phyloP scores from a whole-genome alignment of 2,888 invertebrate genomes.

The Stenodera caucasica region DNA sequence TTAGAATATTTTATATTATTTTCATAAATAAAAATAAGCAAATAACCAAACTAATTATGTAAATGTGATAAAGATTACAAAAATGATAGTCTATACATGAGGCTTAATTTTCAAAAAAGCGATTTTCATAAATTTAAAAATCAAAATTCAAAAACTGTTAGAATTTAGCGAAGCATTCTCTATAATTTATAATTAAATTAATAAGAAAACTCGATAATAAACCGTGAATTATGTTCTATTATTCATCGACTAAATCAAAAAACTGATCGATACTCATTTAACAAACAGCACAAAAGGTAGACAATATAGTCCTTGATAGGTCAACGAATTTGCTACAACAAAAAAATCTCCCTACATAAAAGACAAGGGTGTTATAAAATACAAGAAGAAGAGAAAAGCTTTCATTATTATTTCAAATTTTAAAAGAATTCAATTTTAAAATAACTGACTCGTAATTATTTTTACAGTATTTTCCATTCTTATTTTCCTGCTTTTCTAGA shows the following conservation, averaged over 20 bases:
- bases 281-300: slow-evolving; percentile 18
- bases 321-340: slow-evolving; percentile 7
- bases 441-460: not conserved
- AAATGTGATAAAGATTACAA: no score
- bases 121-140: no score
- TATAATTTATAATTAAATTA: not conserved
- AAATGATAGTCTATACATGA: no score
- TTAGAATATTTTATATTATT: not conserved
- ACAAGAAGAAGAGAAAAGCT: not conserved
- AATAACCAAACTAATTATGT: not conserved
- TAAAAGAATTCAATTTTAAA: not conserved
- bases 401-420: not conserved
- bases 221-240: slow-evolving; percentile 5
- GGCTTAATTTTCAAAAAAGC: no score
- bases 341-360: not conserved
- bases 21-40: not conserved
- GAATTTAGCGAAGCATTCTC: not conserved
- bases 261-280: slow-evolving; percentile 23
- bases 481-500: slow-evolving; percentile 28
- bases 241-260: slow-evolving; percentile 9
- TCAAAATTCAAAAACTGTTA: no score
- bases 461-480: slow-evolving; percentile 16
- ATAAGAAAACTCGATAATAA: not conserved
- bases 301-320: slow-evolving; percentile 9
- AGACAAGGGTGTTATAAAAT: not conserved